Evolutionary conservation across 2,113 vertebrate species (phyloP), one percentile per base, ranked within the genome.

Genomic region (Strigops habroptila): DNA sequence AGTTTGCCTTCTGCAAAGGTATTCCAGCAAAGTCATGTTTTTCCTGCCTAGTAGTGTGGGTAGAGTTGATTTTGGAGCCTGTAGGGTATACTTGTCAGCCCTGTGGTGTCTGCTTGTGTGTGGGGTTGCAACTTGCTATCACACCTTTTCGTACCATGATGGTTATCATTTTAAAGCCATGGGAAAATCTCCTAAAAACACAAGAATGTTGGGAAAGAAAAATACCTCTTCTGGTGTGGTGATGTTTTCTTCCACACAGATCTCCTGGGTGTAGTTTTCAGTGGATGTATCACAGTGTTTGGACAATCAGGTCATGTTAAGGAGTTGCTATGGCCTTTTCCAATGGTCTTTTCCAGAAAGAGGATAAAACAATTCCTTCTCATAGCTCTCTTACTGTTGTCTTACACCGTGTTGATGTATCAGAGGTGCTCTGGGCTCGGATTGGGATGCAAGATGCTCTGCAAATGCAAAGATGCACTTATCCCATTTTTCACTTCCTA

Each of bases 401-500:
- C 39, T 39, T 39, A 39, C 39, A 39, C 3, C 0, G 7, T 81
- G 92, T 88, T 88, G 55, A 41, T 30, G 1, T 63, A 8, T 6
- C 37, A 7, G 85, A 53, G 13, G 85, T 46, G 79, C 75, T 70
- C 43, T 3, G 85, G 84, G 55, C 90, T 91, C 44, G 0, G 1
- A 49, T 60, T 78, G 86, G 95, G 94, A 95, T 91, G 82, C 78
- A 28, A 83, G 89, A 59, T 76, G 11, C 82, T 8, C 37, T 77
- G 92, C 91, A 74, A 86, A 90, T 37, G 88, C 92, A 24, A 75
- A 89, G 91, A 83, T 89, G 93, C 71, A 95, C 95, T 95, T 86
- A 94, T 91, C 95, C 92, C 92, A 80, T 96, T 96, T 96, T 93
- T 95, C 93, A 89, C 92, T 88, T 53, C 91, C 94, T 83, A 39